Base-by-base conservation (phyloP, 2,888 invertebrate genomes). In the Chloromyia formosa region DNA sequence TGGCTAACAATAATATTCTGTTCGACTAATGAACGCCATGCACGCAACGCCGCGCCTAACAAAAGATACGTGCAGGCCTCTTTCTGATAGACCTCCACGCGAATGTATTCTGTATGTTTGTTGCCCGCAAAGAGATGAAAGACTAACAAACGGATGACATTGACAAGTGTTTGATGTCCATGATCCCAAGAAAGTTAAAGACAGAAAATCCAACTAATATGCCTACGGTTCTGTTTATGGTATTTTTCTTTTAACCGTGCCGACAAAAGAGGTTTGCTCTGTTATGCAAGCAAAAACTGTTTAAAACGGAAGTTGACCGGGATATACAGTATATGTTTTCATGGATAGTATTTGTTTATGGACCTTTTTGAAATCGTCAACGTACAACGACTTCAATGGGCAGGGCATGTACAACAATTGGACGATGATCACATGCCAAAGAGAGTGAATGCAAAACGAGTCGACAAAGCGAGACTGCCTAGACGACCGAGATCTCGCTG, bases 91-190 rank as follows among this genome's bases (percentile, higher is more conserved):
- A 35, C 27, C 27, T 35, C 27, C 27, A 7, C 27, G 27, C 27
- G 7, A 62, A 54, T 27, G 42, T 54, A 2, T 9, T 61, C 23
- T 7, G 53, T 27, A 35, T 54, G 27, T 69, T 23, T 69, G 53
- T n/a, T 69, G 54, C 53, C 54, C 40, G 27, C 49, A 14, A 54
- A 54, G 53, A 69, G 27, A 69, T 69, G 69, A 69, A 69, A 69
- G 69, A 22, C 22, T 27, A 69, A 69, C 54, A 69, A 53, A 69
- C 69, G 27, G 69, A 69, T 54, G 69, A 69, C 69, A 69, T 23
- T 69, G 69, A 69, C 69, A 69, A 69, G 69, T 69, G 69, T 69
- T 69, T 69, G 69, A 69, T 69, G 69, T 69, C 54, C 69, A 54
- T 69, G 27, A 35, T 35, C 23, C 23, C 69, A 49, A 53, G n/a